These are phyloP conservation scores for Listronotus bonariensis DNA, from an alignment of 1,140 invertebrate species.

Conservation along the genomic window DNA sequence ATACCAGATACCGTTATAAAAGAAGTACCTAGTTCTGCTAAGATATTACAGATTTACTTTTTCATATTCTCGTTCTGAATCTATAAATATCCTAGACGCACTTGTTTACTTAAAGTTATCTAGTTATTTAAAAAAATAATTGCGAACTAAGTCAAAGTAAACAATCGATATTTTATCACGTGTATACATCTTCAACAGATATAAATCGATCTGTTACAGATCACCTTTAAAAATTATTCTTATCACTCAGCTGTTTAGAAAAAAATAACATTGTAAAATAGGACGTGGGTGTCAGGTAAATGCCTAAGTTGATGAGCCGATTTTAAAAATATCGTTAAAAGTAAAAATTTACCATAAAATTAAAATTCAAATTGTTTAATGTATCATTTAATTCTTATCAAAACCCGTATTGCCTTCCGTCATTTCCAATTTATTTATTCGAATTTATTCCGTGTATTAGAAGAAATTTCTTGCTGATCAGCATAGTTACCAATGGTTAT, in stretches of 20 bases:
- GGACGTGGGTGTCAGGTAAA: constrained; percentile 9
- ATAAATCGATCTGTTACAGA: not conserved
- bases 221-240: constrained; percentile 19
- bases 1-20: no score
- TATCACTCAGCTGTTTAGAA: constrained; percentile 18
- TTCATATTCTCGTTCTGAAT: no score
- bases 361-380: constrained; percentile 10
- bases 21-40: no score
- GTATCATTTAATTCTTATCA: constrained; percentile 15
- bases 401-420: constrained; percentile 16
- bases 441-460: not conserved
- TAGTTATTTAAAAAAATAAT: no score
- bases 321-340: constrained; percentile 19
- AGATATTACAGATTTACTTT: no score
- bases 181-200: no score
- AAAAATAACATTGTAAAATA: constrained; percentile 8
- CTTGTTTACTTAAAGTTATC: no score
- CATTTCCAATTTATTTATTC: constrained; percentile 1
- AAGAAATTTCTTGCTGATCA: constrained; percentile 12
- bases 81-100: no score
- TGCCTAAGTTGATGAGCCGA: constrained; percentile 6
- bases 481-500: constrained; percentile 8
- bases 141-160: no score
- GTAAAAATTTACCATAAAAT: constrained; percentile 18
- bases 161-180: no score